These are phyloP conservation scores for Callipepla californica DNA, from an alignment of 2,113 vertebrate genomes.

Conservation along the genomic window DNA sequence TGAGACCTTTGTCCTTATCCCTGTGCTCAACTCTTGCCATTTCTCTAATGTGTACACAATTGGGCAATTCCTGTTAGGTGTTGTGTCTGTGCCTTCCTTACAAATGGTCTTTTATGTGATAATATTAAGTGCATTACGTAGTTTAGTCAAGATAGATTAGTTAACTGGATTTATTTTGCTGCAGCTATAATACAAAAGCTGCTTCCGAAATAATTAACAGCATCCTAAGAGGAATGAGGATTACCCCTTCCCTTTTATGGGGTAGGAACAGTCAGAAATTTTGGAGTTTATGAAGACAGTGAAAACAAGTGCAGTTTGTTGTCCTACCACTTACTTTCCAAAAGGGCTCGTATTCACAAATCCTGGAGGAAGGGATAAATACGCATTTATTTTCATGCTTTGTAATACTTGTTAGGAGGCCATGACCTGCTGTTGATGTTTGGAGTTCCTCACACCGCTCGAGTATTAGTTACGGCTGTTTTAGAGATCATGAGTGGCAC, in stretches of 20 bases:
- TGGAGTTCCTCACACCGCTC: neutral
- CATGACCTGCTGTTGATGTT: neutral
- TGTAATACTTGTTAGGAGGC: neutral
- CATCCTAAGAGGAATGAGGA: neutral
- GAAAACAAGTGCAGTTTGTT: neutral
- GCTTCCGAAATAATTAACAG: neutral
- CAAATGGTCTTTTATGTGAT: neutral
- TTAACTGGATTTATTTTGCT: neutral
- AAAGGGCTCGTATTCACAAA: neutral
- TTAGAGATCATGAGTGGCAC: neutral
- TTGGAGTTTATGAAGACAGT: neutral
- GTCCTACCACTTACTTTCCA: neutral
- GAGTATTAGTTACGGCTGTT: neutral
- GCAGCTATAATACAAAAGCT: neutral
- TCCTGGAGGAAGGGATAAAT: neutral
- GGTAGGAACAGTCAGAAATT: neutral
- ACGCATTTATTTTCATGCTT: rapidly evolving
- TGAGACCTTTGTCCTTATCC: neutral
- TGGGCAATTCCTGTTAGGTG: neutral
- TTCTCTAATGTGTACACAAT: neutral
- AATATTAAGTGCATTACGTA: neutral
- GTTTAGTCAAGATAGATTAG: neutral
- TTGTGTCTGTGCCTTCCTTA: neutral
- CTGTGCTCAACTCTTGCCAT: neutral
- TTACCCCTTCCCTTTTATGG: neutral